Conservation (phyloP, 1,140 invertebrate genomes). For the Drosophila leontia region DNA sequence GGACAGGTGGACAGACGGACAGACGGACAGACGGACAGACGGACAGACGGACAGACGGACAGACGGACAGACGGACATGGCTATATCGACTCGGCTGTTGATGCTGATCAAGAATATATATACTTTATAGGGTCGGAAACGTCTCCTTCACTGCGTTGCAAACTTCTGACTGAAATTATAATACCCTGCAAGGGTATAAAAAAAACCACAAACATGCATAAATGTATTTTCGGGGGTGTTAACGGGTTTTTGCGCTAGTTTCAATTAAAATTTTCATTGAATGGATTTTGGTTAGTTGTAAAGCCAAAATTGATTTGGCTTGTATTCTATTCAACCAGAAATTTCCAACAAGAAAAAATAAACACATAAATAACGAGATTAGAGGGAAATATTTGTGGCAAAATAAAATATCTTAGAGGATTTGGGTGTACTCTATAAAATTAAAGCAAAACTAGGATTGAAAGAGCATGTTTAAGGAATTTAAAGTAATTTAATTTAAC, state of each 20-base stretch:
- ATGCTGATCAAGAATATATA: too few species aligned
- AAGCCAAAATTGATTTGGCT: constrained; percentile 49
- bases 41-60: too few species aligned
- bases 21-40: too few species aligned
- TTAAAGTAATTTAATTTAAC: neutral
- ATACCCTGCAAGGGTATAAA: too few species aligned
- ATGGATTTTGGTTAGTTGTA: constrained; percentile 43
- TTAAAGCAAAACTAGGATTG: neutral
- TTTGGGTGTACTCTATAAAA: neutral
- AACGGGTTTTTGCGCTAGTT: constrained; percentile 26
- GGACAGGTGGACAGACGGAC: too few species aligned
- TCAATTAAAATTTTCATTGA: constrained; percentile 54
- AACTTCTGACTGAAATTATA: too few species aligned
- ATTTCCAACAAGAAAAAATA: constrained; percentile 16
- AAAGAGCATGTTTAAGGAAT: too few species aligned
- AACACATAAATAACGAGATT: neutral
- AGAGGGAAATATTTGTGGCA: neutral
- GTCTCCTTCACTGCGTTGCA: too few species aligned
- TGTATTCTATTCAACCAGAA: constrained; percentile 21
- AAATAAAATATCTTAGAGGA: neutral
- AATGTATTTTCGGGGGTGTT: constrained; percentile 16
- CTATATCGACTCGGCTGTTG: too few species aligned
- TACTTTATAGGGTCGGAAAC: too few species aligned
- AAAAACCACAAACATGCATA: constrained; percentile 9
- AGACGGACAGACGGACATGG: too few species aligned